phyloP scores from a whole-genome alignment of 1,140 invertebrate genomes.

The Scaptomyza montana region DNA sequence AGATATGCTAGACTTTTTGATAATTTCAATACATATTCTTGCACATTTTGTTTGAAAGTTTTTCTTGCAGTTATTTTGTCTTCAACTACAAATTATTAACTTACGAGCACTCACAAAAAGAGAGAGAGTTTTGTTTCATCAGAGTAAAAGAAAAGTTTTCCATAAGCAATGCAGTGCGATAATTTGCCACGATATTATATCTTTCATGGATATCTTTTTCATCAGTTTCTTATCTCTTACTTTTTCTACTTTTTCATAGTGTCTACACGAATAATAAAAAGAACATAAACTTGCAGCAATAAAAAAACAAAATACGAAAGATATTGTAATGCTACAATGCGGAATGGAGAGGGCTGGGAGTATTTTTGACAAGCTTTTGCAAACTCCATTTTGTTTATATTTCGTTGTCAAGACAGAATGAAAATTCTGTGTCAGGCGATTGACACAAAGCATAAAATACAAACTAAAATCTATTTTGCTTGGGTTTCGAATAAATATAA shows the following conservation, averaged over 20 bases:
- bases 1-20: too few species aligned
- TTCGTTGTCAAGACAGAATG: constrained; percentile 16
- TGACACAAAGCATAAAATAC: constrained; percentile 30
- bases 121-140: constrained; percentile 40
- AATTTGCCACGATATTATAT: constrained; percentile 71
- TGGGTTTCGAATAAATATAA: constrained; percentile 3
- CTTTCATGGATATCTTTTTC: constrained; percentile 52
- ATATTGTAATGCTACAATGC: constrained; percentile 14
- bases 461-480: constrained; percentile 28
- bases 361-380: constrained; percentile 35
- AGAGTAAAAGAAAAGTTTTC: constrained; percentile 56
- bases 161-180: constrained; percentile 65
- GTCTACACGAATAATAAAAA: constrained; percentile 63
- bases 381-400: constrained; percentile 38
- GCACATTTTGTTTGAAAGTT: neutral
- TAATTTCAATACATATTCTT: too few species aligned
- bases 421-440: constrained; percentile 22
- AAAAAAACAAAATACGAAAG: constrained; percentile 11
- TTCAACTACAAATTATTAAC: constrained; percentile 10
- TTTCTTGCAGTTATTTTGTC: neutral
- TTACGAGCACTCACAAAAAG: constrained; percentile 6
- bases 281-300: constrained; percentile 18
- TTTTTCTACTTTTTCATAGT: constrained; percentile 9
- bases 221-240: constrained; percentile 8
- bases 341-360: neutral